Evolutionary conservation across 2,797 vertebrate genomes (phyloP), one percentile per base, ranked within the genome.

Genomic region (Monodelphis domestica): DNA sequence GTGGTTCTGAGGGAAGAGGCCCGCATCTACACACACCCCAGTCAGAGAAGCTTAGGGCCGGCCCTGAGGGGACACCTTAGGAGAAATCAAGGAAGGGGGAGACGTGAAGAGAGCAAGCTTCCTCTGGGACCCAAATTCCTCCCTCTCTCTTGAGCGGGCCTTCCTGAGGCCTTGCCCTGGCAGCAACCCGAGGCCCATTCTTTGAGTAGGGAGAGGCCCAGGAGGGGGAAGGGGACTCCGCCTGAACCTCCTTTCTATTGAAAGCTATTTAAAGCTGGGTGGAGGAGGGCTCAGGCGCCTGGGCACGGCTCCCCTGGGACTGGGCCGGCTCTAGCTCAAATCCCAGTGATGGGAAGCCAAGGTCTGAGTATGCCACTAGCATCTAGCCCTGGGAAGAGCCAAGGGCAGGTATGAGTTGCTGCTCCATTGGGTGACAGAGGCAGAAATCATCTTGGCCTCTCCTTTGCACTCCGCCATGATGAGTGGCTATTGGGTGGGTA

Each of bases 211-310:
- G 95, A 28, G 95, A 95, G 96, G 87, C 95, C 91, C 93, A 84
- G 95, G 94, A 95, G 97, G 24, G 97, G 97, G 97, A 97, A 97
- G 97, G 97, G 97, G 97, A 96, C 90, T 95, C 93, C 93, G 94
- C 94, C 90, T 51, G 88, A 95, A 93, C 93, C 96, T 97, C 97
- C 92, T 94, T 94, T 94, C 95, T 90, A 93, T 97, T 93, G 94
- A 98, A 94, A 95, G 95, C 96, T 95, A 90, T 97, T 95, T 96
- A 95, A 97, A 97, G 98, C 90, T 29, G 15, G 89, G 95, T 94
- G 96, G 96, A 96, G 95, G 57, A 54, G n/a, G 54, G 51, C 90
- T 90, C 59, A 93, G 94, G 96, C 55, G 92, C 94, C 95, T 97
- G 96, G 96, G 91, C 97, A 90, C 3, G 93, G 95, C 94, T 90